These are phyloP conservation scores for Gandaritis pyraliata DNA, from an alignment of 2,888 invertebrate genomes.

Conservation along the genomic window DNA sequence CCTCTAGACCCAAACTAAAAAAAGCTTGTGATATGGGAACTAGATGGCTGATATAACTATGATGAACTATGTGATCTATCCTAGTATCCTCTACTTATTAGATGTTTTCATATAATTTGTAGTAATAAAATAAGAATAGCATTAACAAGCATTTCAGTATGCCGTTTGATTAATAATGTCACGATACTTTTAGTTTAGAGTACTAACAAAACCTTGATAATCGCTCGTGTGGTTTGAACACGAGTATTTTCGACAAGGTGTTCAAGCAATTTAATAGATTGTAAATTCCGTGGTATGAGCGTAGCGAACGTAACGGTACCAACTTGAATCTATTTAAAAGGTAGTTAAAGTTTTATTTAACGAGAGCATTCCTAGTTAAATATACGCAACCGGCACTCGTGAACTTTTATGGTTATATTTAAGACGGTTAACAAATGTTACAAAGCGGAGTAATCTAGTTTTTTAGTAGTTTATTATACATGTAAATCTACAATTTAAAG, in stretches of 20 bases:
- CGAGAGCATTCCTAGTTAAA: slow-evolving; percentile 22
- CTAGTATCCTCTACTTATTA: neutral
- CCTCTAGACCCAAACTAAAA: too few relatives aligned
- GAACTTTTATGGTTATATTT: slow-evolving; percentile 31
- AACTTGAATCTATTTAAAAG: slow-evolving; percentile 24
- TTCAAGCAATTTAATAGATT: slow-evolving; percentile 16
- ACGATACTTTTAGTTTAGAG: too few relatives aligned
- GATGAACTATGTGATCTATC: neutral
- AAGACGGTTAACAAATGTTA: slow-evolving; percentile 13
- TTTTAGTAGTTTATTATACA: neutral
- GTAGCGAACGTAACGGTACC: slow-evolving; percentile 24
- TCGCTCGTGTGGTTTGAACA: neutral
- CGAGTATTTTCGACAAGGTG: neutral
- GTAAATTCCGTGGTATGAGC: slow-evolving; percentile 9
- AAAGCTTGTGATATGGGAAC: too few relatives aligned
- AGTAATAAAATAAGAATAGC: too few relatives aligned
- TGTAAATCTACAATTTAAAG: neutral
- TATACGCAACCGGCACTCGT: slow-evolving; percentile 31
- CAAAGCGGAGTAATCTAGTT: neutral
- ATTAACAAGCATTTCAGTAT: too few relatives aligned
- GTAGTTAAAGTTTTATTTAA: slow-evolving; percentile 27
- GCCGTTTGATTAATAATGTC: too few relatives aligned
- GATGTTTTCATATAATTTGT: too few relatives aligned
- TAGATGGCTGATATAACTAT: too few relatives aligned
- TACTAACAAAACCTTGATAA: too few relatives aligned